Evolutionary conservation across 2,113 vertebrate species (phyloP), one percentile per base, ranked within the genome.

Genomic region (Platichthys flesus): DNA sequence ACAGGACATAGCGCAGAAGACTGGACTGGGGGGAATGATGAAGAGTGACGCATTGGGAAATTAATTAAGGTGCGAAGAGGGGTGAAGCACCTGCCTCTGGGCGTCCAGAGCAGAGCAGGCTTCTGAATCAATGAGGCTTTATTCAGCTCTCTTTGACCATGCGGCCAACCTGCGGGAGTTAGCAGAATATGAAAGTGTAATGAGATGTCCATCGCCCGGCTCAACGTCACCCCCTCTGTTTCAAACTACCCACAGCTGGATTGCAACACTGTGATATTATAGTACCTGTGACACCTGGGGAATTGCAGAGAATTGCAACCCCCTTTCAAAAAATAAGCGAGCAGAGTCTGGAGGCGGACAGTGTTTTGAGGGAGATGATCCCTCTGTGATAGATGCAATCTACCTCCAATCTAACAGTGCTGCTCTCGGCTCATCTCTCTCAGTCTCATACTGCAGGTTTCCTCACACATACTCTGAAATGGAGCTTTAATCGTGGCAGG

Each of bases 131-230:
- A 69, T 86, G 72, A 76, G 74, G 78, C 31, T 31, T 31, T 23
- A 80, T 75, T 82, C 47, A 9, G 49, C 71, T 77, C 60, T 67
- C 74, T 83, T 78, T 85, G 88, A 91, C 84, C 88, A 83, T 78
- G 63, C 81, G 14, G 85, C 78, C 79, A 64, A 84, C 86, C 87
- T 2, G 76, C 20, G 62, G 85, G 85, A 37, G 68, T 88, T 77
- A 83, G 79, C 71, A 70, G 72, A 77, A 78, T 83, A 91, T 91
- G 82, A 91, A 91, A 91, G 89, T 74, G 87, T 91, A 92, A 93
- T 91, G 92, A 92, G 91, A 89, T 76, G 90, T 91, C 90, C 89
- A 81, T 84, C 52, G 69, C 81, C 76, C 28, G 35, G 66, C 64
- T 81, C 81, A 57, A 65, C 74, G 68, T 66, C 58, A 68, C 63